A percentile compares a stretch with the other conserved stretches of the same genome.
Evolutionary conservation across 2,888 invertebrate genomes (phyloP).

Genomic region (Lithophane semibrunnea): DNA sequence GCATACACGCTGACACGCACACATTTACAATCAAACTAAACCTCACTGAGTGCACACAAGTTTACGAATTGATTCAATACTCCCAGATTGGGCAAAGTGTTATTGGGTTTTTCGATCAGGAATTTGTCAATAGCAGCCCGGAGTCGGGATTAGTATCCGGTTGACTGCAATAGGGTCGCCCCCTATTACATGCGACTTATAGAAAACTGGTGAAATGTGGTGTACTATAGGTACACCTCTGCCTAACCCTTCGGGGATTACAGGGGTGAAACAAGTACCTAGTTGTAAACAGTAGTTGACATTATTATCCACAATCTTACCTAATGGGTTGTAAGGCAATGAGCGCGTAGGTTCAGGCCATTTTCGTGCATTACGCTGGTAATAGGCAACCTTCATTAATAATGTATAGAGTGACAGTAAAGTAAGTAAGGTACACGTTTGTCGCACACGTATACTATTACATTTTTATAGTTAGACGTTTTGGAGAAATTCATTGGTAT

Average conservation of each 20-base stretch:
- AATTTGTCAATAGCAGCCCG: too few species aligned
- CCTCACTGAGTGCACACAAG: too few species aligned
- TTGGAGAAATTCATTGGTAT: not conserved
- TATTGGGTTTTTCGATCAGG: not conserved
- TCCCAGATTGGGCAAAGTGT: too few species aligned
- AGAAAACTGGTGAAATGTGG: too few species aligned
- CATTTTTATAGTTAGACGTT: conserved; percentile 5
- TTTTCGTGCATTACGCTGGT: conserved; percentile 9
- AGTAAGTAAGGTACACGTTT: not conserved
- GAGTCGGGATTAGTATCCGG: too few species aligned
- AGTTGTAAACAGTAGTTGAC: conserved; percentile 14
- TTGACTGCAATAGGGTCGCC: not conserved
- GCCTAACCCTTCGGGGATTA: too few species aligned
- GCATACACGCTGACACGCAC: too few species aligned
- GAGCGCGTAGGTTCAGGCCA: conserved; percentile 1
- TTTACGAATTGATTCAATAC: too few species aligned
- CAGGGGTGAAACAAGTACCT: too few species aligned
- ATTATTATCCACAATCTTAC: not conserved
- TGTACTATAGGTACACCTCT: too few species aligned
- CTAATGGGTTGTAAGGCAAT: not conserved
- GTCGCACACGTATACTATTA: not conserved
- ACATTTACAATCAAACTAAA: too few species aligned
- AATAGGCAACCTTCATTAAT: conserved; percentile 14
- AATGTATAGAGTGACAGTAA: conserved; percentile 16
- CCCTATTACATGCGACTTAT: not conserved